Evolutionary conservation across 1,140 invertebrate species (phyloP).

Genomic region (Heliconius congener): DNA sequence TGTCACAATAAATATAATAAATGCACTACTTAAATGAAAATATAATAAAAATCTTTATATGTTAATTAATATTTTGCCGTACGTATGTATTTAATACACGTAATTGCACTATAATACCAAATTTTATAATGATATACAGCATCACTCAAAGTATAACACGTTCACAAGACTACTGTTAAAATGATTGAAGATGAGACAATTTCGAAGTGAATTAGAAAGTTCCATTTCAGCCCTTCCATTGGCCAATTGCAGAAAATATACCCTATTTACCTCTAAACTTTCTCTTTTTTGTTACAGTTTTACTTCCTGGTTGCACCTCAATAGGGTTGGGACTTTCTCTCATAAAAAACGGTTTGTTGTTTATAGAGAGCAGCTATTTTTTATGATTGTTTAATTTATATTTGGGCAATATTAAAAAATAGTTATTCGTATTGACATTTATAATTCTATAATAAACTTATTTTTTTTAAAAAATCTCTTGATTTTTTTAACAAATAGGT

Average conservation of each 20-base stretch:
- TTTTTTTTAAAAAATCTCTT: too few species aligned
- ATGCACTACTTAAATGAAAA: neutral
- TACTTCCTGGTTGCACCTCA: slow-evolving; percentile 68
- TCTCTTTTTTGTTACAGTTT: slow-evolving; percentile 79
- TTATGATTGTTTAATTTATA: neutral
- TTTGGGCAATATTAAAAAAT: neutral
- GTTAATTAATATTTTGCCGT: neutral
- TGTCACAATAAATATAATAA: neutral
- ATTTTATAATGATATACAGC: slow-evolving; percentile 7
- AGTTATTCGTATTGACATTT: neutral
- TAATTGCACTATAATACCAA: neutral
- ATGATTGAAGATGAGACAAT: slow-evolving; percentile 57
- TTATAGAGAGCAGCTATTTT: neutral
- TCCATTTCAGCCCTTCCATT: slow-evolving; percentile 54
- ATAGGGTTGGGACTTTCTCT: slow-evolving; percentile 72
- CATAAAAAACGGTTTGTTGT: slow-evolving; percentile 52
- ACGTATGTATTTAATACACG: neutral
- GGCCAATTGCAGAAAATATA: slow-evolving; percentile 59
- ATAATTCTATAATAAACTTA: too few species aligned
- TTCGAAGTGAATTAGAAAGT: slow-evolving; percentile 75
- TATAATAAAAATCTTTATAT: neutral
- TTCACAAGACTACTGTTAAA: slow-evolving; percentile 56
- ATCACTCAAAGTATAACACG: slow-evolving; percentile 39
- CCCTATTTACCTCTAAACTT: slow-evolving; percentile 70
- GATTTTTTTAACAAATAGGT: too few species aligned